A percentile compares a stretch with the other conserved stretches of the same genome.
Evolutionary conservation across 2,888 invertebrate species (phyloP).

Genomic region (Lamellibrachia columna): DNA sequence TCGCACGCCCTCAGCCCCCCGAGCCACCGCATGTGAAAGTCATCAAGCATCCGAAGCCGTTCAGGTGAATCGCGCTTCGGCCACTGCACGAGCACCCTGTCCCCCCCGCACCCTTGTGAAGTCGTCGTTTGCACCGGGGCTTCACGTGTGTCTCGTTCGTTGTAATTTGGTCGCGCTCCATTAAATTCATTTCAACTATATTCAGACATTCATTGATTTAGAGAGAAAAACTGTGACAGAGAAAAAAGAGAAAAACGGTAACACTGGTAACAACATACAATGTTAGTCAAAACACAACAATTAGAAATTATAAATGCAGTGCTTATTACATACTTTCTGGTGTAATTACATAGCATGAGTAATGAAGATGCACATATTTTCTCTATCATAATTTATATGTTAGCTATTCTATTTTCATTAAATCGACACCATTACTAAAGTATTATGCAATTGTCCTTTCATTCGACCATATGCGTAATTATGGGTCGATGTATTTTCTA

Average conservation of each 20-base stretch:
- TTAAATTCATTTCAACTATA: background rate
- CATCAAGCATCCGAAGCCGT: slow-evolving; percentile 22
- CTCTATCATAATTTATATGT: background rate
- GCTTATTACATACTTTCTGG: background rate
- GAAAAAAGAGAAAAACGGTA: background rate
- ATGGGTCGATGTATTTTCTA: background rate
- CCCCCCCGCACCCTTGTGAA: background rate
- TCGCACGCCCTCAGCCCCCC: background rate
- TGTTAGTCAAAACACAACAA: background rate
- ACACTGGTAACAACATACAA: background rate
- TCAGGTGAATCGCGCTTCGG: background rate
- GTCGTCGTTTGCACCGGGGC: background rate
- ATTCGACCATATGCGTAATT: background rate
- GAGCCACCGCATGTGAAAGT: slow-evolving; percentile 7
- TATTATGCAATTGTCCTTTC: background rate
- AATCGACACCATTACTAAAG: background rate
- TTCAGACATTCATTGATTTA: background rate
- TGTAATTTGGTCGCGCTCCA: background rate
- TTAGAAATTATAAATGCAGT: background rate
- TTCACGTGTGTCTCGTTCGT: background rate
- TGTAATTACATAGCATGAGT: background rate
- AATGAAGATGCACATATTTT: background rate
- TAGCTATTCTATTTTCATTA: background rate
- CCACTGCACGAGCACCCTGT: background rate
- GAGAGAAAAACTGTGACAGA: background rate